Percentiles rank a stretch among this genome's conserved stretches.
Evolutionary conservation across 2,888 invertebrate species (phyloP).

Genomic region (Syrista parreyssii): DNA sequence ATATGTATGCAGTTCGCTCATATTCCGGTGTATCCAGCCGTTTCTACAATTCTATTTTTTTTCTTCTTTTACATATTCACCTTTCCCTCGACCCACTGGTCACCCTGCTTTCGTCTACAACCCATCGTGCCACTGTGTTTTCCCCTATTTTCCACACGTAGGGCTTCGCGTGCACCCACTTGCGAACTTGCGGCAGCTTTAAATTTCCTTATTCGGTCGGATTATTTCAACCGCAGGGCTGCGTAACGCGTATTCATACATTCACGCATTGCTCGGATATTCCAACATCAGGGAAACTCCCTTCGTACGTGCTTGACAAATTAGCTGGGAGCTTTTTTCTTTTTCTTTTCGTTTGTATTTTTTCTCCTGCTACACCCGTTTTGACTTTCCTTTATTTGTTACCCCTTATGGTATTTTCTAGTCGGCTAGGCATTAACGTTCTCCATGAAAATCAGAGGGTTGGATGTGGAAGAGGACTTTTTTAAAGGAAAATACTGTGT

Average conservation of each 20-base stretch:
- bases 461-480: background rate
- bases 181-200: constrained; percentile 5
- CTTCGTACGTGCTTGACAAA: background rate
- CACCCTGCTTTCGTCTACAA: background rate
- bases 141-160: constrained; percentile 19
- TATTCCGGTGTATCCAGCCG: constrained; percentile 15
- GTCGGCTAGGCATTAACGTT: background rate
- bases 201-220: constrained; percentile 19
- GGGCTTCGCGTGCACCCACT: constrained; percentile 6
- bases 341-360: constrained; percentile 1
- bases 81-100: background rate
- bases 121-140: background rate
- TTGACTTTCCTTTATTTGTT: background rate
- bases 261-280: background rate
- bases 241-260: background rate
- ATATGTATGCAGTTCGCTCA: constrained; percentile 38
- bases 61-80: background rate
- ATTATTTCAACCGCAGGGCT: background rate
- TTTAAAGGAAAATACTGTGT: no score
- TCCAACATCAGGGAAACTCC: background rate
- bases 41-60: background rate
- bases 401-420: background rate
- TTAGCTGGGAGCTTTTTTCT: background rate
- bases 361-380: background rate
- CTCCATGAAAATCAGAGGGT: background rate